Percentiles rank a stretch among this genome's conserved stretches.
Conservation (phyloP, 2,888 invertebrate species). For the Andrena minutula region DNA sequence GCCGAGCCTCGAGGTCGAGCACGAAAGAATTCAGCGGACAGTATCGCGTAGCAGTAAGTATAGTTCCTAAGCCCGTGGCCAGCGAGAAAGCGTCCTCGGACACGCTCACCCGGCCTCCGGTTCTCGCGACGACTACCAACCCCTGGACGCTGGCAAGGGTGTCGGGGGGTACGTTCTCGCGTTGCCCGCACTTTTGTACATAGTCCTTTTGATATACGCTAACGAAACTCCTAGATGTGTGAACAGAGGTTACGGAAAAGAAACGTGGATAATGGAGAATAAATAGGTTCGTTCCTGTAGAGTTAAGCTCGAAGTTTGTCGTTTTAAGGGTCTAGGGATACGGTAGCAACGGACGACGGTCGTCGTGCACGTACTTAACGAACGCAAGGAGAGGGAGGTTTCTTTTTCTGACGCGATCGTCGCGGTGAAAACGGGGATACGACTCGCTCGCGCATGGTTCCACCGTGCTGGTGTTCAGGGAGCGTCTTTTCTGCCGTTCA, state of each 20-base stretch:
- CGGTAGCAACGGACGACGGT: constrained; percentile 49
- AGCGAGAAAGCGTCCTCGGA: constrained; percentile 37
- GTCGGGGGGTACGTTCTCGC: constrained; percentile 28
- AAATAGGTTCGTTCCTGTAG: constrained; percentile 76
- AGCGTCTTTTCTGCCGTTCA: constrained; percentile 40
- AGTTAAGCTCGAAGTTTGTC: constrained; percentile 68
- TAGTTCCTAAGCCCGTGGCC: constrained; percentile 79
- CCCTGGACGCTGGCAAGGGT: neutral
- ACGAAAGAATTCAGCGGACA: constrained; percentile 64
- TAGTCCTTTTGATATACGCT: constrained; percentile 81
- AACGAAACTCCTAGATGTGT: constrained; percentile 73
- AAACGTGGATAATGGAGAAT: constrained; percentile 4
- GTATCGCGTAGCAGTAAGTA: constrained; percentile 80
- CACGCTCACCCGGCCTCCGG: constrained; percentile 3
- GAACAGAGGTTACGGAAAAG: constrained; percentile 33
- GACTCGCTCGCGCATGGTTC: constrained; percentile 30
- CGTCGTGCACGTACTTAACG: constrained; percentile 71
- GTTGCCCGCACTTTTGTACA: constrained; percentile 73
- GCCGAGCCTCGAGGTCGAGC: constrained; percentile 28
- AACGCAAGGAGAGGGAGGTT: constrained; percentile 10
- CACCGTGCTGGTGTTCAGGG: constrained; percentile 41
- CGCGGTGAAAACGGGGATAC: constrained; percentile 4
- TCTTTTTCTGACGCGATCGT: constrained; percentile 13
- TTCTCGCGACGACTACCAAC: neutral
- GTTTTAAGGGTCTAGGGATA: constrained; percentile 49